Conservation (phyloP, 2,888 invertebrate species). For the Leptinotarsa rubiginosa region DNA sequence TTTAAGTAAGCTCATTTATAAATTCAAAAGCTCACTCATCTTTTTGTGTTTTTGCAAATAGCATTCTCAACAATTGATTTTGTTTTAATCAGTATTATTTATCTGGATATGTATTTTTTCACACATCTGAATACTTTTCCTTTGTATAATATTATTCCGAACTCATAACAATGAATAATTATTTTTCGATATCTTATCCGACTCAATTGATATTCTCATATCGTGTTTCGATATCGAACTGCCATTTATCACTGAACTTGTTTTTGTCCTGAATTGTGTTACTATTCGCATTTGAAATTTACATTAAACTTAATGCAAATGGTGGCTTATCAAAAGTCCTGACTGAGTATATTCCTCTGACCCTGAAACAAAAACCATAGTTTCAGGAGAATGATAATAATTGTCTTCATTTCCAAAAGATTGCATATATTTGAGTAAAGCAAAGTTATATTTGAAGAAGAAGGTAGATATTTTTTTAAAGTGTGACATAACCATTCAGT, state of each 20-base stretch:
- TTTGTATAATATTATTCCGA: neutral
- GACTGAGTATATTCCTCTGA: slow-evolving; percentile 58
- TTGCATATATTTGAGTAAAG: too few species aligned
- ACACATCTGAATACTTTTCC: neutral
- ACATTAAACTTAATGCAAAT: slow-evolving; percentile 51
- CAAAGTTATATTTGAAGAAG: too few species aligned
- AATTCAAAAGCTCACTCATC: too few species aligned
- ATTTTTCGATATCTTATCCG: slow-evolving; percentile 17
- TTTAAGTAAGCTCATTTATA: too few species aligned
- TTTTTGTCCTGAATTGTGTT: neutral
- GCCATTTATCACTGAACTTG: neutral
- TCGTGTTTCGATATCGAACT: neutral
- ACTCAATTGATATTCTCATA: slow-evolving; percentile 9
- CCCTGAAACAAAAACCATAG: slow-evolving; percentile 55
- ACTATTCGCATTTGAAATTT: slow-evolving; percentile 28
- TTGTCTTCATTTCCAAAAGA: too few species aligned
- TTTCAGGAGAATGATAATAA: neutral
- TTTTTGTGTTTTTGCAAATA: too few species aligned
- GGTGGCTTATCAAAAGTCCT: slow-evolving; percentile 56
- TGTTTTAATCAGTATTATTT: too few species aligned
- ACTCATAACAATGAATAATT: neutral
- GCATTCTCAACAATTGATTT: too few species aligned
- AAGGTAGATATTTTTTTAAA: too few species aligned
- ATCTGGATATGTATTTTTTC: too few species aligned
- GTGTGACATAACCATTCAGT: too few species aligned